These are phyloP conservation scores for Marasmarcha lunaedactyla DNA, from an alignment of 2,888 invertebrate species.

Conservation along the genomic window DNA sequence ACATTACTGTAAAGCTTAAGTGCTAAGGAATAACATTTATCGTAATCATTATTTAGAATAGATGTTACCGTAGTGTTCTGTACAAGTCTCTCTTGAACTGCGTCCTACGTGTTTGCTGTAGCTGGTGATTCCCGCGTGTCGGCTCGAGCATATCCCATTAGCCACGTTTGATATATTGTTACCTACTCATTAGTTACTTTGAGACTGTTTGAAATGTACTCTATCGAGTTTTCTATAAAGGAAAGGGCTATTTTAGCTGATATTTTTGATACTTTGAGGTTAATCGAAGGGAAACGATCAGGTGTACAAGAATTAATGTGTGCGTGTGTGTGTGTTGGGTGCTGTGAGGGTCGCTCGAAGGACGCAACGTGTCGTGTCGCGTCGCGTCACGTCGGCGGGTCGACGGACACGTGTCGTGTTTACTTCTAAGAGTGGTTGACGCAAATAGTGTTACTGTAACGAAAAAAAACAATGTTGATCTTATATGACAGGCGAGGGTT, in stretches of 20 bases:
- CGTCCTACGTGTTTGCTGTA: slow-evolving; percentile 38
- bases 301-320: background rate
- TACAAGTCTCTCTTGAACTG: slow-evolving; percentile 53
- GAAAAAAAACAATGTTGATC: slow-evolving; percentile 65
- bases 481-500: slow-evolving; percentile 63
- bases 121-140: slow-evolving; percentile 53
- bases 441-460: slow-evolving; percentile 62
- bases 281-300: slow-evolving; percentile 63
- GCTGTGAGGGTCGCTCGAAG: background rate
- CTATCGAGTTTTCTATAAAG: slow-evolving; percentile 66
- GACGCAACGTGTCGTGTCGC: background rate
- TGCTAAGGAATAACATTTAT: slow-evolving; percentile 35
- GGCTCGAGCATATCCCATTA: slow-evolving; percentile 63
- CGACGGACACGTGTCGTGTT: slow-evolving; percentile 28
- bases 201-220: slow-evolving; percentile 67
- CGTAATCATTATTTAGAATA: slow-evolving; percentile 47
- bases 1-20: slow-evolving; percentile 38
- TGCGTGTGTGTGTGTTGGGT: background rate
- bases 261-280: slow-evolving; percentile 69
- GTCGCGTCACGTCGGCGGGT: slow-evolving; percentile 18
- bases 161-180: slow-evolving; percentile 63
- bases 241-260: slow-evolving; percentile 68
- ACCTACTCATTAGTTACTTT: slow-evolving; percentile 67
- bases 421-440: slow-evolving; percentile 51
- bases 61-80: slow-evolving; percentile 47